These are phyloP conservation scores for Nephrotoma appendiculata DNA, from an alignment of 2,888 invertebrate genomes.

Conservation along the genomic window DNA sequence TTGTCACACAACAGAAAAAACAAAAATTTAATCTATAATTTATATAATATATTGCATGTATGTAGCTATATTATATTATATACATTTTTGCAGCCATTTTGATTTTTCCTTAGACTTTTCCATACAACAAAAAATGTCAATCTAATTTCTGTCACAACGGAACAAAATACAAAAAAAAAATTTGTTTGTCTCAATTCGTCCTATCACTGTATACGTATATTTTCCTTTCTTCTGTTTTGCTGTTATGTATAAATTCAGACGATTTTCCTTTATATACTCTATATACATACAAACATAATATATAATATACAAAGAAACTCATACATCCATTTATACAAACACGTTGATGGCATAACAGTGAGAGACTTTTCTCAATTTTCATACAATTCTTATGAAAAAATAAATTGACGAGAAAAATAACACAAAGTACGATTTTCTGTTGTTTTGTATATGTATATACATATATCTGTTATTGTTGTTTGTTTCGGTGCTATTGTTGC, in stretches of 20 bases:
- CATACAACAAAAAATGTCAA: constrained; percentile 1
- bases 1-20: not conserved
- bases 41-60: not conserved
- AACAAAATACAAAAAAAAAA: not conserved
- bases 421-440: not conserved
- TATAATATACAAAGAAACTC: too few species aligned
- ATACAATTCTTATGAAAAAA: not conserved
- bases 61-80: not conserved
- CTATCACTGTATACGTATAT: not conserved
- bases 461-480: not conserved
- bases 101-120: not conserved
- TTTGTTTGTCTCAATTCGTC: constrained; percentile 1
- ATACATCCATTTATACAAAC: not conserved
- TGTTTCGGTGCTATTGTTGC: not conserved
- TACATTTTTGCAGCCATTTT: not conserved
- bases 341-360: not conserved
- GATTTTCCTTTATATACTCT: not conserved
- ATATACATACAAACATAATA: not conserved
- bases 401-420: constrained; percentile 2
- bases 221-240: not conserved
- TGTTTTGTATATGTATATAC: not conserved
- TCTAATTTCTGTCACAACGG: constrained; percentile 1
- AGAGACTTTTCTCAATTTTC: not conserved
- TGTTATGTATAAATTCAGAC: not conserved
- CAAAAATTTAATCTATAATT: not conserved